phyloP scores from a whole-genome alignment of 2,113 vertebrate species.

The Eulemur macaco region DNA sequence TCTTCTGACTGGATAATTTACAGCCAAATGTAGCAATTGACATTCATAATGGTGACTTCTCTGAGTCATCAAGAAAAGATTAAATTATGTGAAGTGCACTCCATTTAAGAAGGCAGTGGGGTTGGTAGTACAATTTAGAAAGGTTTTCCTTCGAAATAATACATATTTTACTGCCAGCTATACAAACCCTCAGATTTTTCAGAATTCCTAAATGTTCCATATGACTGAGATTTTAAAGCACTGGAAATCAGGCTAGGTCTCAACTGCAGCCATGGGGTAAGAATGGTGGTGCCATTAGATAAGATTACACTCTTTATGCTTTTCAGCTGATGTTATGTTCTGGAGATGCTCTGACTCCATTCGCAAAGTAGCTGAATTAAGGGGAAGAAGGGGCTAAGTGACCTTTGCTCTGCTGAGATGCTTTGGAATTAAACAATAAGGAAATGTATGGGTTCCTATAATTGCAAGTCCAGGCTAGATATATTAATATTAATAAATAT shows the following conservation, averaged over 20 bases:
- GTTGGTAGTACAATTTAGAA: not conserved
- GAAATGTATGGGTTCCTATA: no score
- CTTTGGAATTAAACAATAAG: no score
- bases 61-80: constrained; percentile 40
- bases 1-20: constrained; percentile 14
- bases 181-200: not conserved
- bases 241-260: not conserved
- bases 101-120: not conserved
- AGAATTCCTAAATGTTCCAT: not conserved
- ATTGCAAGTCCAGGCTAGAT: not conserved
- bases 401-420: not conserved
- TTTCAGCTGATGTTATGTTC: not conserved
- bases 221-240: not conserved
- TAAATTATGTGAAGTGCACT: not conserved
- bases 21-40: not conserved
- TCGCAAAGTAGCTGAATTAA: not conserved
- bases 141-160: not conserved
- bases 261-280: not conserved
- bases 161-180: not conserved
- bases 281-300: not conserved
- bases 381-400: not conserved
- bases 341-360: not conserved
- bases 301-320: not conserved
- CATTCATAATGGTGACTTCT: not conserved
- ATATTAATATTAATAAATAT: not conserved